Base-by-base conservation (phyloP, 2,113 vertebrate species). In the Urocolius indicus region DNA sequence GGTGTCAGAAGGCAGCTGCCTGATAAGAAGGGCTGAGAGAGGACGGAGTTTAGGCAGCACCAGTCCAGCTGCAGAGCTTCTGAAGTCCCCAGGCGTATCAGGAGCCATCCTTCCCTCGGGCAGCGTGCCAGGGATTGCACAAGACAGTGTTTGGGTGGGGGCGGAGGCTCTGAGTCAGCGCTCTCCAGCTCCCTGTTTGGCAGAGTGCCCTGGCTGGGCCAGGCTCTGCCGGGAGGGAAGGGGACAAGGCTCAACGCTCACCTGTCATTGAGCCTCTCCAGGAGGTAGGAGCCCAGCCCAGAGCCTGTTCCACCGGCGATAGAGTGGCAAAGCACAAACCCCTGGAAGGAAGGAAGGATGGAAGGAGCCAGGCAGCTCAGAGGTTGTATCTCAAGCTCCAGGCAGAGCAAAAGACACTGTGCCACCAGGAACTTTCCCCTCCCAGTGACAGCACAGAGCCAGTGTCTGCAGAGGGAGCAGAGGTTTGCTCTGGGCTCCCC, bases 181-280 rank as follows among this genome's bases (percentile, higher is more conserved):
- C 75, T 86, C 55, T 57, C 84, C 81, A 29, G 91, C 84, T 87
- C 82, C 57, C 1, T 0, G 12, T 49, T 5, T 63, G 55, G 84
- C 92, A 48, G 66, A 55, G 45, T 18, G 90, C 92, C 94, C 65
- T 1, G 80, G 27, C 80, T 11, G 38, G 66, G 69, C 81, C 86
- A 46, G 89, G 30, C 66, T 22, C 34, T 30, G 62, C 6, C 0
- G 2, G 3, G 6, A 11, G 21, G 77, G 61, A 45, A 62, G 54
- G 68, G 71, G 55, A 62, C 41, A 6, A 27, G 52, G 62, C 76
- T 24, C 45, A 67, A 16, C 3, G 41, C 95, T 92, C 85, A 99
- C 99, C 99, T 99, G 98, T 99, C 99, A 62, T 99, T 99, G 87
- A 99, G 98, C n/a, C 98, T 98, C 95, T 99, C 99, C 95, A 99